Evolutionary conservation across 2,888 invertebrate genomes (phyloP), one percentile per base, ranked within the genome.

Genomic region (Gortyna flavago): DNA sequence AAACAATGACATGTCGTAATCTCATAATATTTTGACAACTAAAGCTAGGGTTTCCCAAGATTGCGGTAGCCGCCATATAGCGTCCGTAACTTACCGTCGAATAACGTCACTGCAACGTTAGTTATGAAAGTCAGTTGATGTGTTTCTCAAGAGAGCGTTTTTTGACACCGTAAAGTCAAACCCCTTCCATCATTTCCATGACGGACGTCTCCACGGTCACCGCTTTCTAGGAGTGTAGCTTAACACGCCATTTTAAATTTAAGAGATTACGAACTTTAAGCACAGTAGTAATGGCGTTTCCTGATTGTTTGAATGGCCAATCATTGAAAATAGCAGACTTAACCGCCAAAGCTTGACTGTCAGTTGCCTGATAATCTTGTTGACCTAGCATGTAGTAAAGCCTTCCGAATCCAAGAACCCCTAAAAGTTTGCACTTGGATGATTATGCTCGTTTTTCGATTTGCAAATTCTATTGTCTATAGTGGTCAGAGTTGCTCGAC

Each of bases 401-500:
- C 4, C 1, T 61, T 44, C 16, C 2, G 2, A 44, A 25, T n/a
- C 3, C 16, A 62, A 54, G 2, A 18, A 25, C 29, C 0, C 8
- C 18, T 68, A 85, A 65, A 68, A 66, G 13, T 66, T 74, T n/a
- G 66, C 38, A 29, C 51, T n/a, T 0, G 83, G 77, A 62, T 84
- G 87, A 41, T 80, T 88, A 41, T 88, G 88, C 35, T 85, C 80
- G n/a, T 89, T 84, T 54, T 74, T 85, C 0, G n/a, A 48, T 35
- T 61, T 79, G 41, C 18, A 78, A 11, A 89, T 18, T 64, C 13
- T 61, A 62, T 88, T 82, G 1, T 81, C 72, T 6, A 87, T n/a
- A 18, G 88, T 88, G 11, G 84, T 83, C 0, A 88, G 2, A 7
- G 83, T 89, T 1, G 88, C 89, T 57, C 85, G 75, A 57, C 88